Evolutionary conservation across 2,888 invertebrate species (phyloP).

Genomic region (Venustoraphidia nigricollis): DNA sequence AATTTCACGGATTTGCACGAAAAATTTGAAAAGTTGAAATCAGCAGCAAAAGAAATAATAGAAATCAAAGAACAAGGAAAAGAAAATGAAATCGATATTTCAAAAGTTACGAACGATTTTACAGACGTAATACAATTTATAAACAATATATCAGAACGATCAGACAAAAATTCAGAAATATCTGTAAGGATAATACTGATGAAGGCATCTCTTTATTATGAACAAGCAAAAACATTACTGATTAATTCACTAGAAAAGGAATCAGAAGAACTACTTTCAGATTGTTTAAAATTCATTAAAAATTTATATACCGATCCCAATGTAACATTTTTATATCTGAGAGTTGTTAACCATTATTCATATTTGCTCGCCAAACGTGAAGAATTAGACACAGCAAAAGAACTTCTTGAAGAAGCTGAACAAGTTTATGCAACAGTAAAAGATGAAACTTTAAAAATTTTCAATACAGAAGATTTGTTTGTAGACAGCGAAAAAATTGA

Average conservation of each 20-base stretch:
- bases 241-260: conserved; percentile 15
- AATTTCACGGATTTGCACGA: not conserved
- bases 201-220: conserved; percentile 24
- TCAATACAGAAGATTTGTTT: conserved; percentile 38
- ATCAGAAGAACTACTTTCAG: conserved; percentile 19
- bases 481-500: conserved; percentile 20
- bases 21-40: not conserved
- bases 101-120: not conserved
- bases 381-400: conserved; percentile 29
- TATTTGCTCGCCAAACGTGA: conserved; percentile 38
- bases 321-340: conserved; percentile 32
- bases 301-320: conserved; percentile 17
- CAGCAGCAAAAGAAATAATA: not conserved
- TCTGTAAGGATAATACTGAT: conserved; percentile 20
- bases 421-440: conserved; percentile 29
- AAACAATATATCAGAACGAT: not conserved
- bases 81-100: not conserved
- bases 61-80: not conserved
- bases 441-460: conserved; percentile 20
- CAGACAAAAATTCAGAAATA: conserved; percentile 9
- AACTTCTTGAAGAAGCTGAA: conserved; percentile 34
- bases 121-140: not conserved
- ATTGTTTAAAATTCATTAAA: conserved; percentile 18
- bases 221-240: conserved; percentile 23
- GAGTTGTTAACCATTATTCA: conserved; percentile 40